Evolutionary conservation across 2,113 vertebrate species (phyloP).

Genomic region (Oryzias curvinotus): DNA sequence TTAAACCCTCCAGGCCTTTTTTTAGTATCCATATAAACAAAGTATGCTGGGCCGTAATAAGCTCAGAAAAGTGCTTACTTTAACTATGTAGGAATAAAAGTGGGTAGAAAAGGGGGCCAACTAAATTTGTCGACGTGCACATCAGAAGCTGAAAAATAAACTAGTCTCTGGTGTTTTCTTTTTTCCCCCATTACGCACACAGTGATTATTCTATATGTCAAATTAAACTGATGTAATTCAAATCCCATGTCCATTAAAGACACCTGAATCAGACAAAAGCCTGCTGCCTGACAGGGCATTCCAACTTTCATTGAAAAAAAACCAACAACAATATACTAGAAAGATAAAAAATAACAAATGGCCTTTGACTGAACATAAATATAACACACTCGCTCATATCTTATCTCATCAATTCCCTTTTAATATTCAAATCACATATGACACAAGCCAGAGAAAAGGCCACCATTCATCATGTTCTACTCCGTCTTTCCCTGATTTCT

Average conservation of each 20-base stretch:
- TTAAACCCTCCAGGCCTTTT: constrained; percentile 37
- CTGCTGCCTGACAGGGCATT: background rate
- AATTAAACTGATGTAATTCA: background rate
- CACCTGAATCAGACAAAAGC: background rate
- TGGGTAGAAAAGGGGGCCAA: no score
- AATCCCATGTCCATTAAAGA: background rate
- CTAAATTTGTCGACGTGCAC: no score
- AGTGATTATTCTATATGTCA: background rate
- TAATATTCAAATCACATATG: constrained; percentile 55
- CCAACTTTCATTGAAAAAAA: constrained; percentile 9
- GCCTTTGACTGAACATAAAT: constrained; percentile 34
- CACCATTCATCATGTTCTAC: constrained; percentile 50
- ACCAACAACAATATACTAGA: constrained; percentile 11
- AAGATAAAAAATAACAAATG: constrained; percentile 28
- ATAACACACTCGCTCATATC: constrained; percentile 25
- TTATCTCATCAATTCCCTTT: constrained; percentile 36
- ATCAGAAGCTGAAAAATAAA: no score
- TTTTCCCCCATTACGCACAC: background rate
- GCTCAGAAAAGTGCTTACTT: no score
- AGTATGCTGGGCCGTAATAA: background rate
- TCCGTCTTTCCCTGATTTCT: constrained; percentile 22
- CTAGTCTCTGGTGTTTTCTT: no score
- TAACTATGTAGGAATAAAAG: no score
- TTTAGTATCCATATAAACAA: constrained; percentile 27
- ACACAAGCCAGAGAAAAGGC: constrained; percentile 44